Evolutionary conservation across 2,113 vertebrate species (phyloP), one percentile per base, ranked within the genome.

Genomic region (Salvelinus fontinalis): DNA sequence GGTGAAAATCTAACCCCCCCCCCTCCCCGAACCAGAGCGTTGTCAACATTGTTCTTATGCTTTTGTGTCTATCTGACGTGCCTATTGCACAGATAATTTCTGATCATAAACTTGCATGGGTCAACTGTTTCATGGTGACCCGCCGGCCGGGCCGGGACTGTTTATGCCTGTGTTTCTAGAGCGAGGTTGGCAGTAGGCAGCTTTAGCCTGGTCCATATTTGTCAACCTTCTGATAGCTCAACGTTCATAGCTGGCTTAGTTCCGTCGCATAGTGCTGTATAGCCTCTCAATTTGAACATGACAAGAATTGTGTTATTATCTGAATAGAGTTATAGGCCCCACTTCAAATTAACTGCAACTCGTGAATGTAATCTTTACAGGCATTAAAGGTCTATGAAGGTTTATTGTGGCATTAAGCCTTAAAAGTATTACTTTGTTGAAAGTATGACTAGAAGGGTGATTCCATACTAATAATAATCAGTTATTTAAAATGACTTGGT

Each of bases 31-130:
- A 76, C 69, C 81, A 73, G 85, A 76, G 80, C 75, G 74, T 81
- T 85, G 83, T 84, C 84, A 86, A 83, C 86, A 85, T 72, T 75
- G 82, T 60, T 77, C 81, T 84, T 80, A 80, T 78, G 83, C 71
- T 81, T 84, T 86, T 83, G 83, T 83, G 20, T 66, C 51, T 54
- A 54, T 54, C 26, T 62, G 68, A 20, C 66, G 49, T 60, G 77
- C 65, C 79, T 76, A 82, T 59, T 74, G 80, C 78, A 75, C 78
- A 84, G 80, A 87, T 87, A 77, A 88, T 86, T 83, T 84, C 86
- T 72, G 78, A 84, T 84, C 83, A 86, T 85, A 78, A 77, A 77
- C 70, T 71, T 69, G 71, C 59, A 13, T 27, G 69, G 44, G 59
- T 72, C 73, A 71, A 75, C 67, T 24, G 24, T 75, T 84, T 78